These are phyloP conservation scores for Latrodectus hesperus DNA, from an alignment of 2,888 invertebrate genomes.

Conservation along the genomic window DNA sequence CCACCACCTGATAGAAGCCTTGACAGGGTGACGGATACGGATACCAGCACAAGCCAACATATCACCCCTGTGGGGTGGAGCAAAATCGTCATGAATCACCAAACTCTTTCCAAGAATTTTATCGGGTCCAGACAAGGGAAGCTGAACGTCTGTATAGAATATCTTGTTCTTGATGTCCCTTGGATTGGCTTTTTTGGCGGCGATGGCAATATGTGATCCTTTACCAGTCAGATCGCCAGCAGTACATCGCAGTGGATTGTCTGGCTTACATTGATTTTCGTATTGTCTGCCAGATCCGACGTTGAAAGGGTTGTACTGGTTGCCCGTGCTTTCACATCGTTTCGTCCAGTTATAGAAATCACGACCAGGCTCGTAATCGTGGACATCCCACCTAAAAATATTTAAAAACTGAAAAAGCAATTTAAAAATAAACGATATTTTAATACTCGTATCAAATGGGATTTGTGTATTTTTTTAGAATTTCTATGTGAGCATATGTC, in stretches of 20 bases:
- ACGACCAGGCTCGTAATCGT: slow-evolving; percentile 83
- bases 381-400: slow-evolving; percentile 82
- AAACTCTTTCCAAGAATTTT: slow-evolving; percentile 77
- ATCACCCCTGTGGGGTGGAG: slow-evolving; percentile 90
- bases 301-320: slow-evolving; percentile 85
- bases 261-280: slow-evolving; percentile 59
- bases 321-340: slow-evolving; percentile 82
- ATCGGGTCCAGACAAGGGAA: slow-evolving; percentile 85
- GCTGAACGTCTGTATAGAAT: slow-evolving; percentile 85
- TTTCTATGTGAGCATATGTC: no score
- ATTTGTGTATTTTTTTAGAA: no score
- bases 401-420: background rate
- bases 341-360: slow-evolving; percentile 94
- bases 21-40: slow-evolving; percentile 67
- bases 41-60: slow-evolving; percentile 88
- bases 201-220: slow-evolving; percentile 69
- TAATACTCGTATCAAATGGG: no score
- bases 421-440: no score
- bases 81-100: slow-evolving; percentile 90
- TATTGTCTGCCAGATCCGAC: slow-evolving; percentile 75
- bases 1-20: slow-evolving; percentile 70
- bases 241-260: slow-evolving; percentile 71
- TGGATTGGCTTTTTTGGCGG: slow-evolving; percentile 56
- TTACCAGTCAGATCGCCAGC: slow-evolving; percentile 82
- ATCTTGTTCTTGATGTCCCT: slow-evolving; percentile 73